Base-by-base conservation (phyloP, 2,888 invertebrate genomes). In the Hecatera dysodea region DNA sequence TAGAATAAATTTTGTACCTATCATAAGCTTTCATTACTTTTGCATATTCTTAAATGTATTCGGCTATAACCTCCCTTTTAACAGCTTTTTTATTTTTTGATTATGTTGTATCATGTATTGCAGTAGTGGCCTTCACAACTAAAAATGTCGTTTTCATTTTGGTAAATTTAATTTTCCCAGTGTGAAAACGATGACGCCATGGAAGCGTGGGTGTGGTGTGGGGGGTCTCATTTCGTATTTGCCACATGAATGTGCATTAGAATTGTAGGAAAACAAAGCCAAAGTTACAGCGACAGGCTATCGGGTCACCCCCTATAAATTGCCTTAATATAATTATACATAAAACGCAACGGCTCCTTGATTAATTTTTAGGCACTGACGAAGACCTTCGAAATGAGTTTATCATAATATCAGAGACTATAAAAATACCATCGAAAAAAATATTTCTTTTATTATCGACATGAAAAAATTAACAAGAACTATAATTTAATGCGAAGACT, bases 401-500 rank as follows among this genome's bases (percentile, higher is more conserved):
- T 84, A 84, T 81, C 75, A 63, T 67, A 61, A 24, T 78, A 74
- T 73, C 75, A 56, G 79, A 79, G 78, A 67, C 79, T 55, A 86
- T 85, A 85, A 84, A 85, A 85, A 86, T 84, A 79, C 86, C 85
- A 62, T 59, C 22, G 70, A 17, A 77, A 69, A 72, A 75, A 68
- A 61, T 19, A 65, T 62, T 56, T 57, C 27, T 65, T 82, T 63
- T 72, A 76, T 91, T 82, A 64, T 42, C 61, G 33, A 66, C 64
- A 73, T 73, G 73, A 86, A 81, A 81, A 84, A 86, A 81, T 71
- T 81, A 75, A 86, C 72, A 86, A 86, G 71, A 86, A 69, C 57
- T 68, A 86, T 92, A 91, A 92, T 93, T 93, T 92, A 92, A 87
- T 89, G 88, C 81, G 80, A 84, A 84, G 85, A 83, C 73, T 74